Evolutionary conservation across 2,888 invertebrate genomes (phyloP).

Genomic region (Dichetophora obliterata): DNA sequence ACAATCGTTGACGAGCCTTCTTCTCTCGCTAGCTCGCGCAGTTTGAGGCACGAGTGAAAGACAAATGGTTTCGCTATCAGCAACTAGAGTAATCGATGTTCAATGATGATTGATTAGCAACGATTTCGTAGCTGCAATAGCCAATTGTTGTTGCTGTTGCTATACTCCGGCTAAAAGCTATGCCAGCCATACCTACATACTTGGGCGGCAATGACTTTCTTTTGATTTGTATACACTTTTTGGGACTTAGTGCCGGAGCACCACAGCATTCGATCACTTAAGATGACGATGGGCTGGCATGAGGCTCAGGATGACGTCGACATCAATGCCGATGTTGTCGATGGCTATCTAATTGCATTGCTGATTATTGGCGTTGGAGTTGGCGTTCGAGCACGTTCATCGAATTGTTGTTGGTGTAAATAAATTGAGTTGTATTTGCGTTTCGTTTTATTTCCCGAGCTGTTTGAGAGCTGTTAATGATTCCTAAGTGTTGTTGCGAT

Average conservation of each 20-base stretch:
- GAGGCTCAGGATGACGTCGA: neutral
- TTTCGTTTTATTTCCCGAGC: neutral
- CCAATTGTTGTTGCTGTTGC: neutral
- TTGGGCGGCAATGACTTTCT: slow-evolving; percentile 45
- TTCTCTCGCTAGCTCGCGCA: neutral
- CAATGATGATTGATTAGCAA: slow-evolving; percentile 61
- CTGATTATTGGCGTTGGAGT: neutral
- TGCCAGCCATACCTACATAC: slow-evolving; percentile 21
- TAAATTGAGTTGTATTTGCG: slow-evolving; percentile 32
- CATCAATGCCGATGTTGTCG: neutral
- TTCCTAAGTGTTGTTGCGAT: neutral
- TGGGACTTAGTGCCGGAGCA: neutral
- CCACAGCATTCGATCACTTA: slow-evolving; percentile 15
- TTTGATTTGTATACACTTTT: slow-evolving; percentile 40
- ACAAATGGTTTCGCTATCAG: slow-evolving; percentile 56
- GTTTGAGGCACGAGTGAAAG: slow-evolving; percentile 42
- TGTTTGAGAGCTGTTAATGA: neutral
- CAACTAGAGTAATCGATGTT: slow-evolving; percentile 61
- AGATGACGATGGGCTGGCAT: slow-evolving; percentile 1
- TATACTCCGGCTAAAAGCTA: neutral
- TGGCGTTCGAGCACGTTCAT: neutral
- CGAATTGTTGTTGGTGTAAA: slow-evolving; percentile 12
- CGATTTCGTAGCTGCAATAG: slow-evolving; percentile 49
- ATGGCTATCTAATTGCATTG: neutral
- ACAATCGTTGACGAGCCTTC: neutral